Percentiles rank a stretch among this genome's conserved stretches.
Conservation (phyloP, 2,888 invertebrate species). For the Strigamia crassipes region DNA sequence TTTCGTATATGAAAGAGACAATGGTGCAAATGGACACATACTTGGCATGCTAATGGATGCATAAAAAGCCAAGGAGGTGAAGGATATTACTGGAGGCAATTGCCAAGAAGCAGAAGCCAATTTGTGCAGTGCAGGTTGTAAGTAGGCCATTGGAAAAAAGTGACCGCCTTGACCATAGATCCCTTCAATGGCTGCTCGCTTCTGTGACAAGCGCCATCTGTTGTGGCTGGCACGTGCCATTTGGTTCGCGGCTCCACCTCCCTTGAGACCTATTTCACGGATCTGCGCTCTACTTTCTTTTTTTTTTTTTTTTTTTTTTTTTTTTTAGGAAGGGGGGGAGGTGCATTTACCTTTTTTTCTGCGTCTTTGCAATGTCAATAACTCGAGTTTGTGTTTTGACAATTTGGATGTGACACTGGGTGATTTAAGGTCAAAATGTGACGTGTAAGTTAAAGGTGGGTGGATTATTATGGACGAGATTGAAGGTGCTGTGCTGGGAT, state of each 20-base stretch:
- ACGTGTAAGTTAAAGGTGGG: neutral
- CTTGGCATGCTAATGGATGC: constrained; percentile 42
- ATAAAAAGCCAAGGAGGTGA: neutral
- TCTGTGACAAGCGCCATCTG: constrained; percentile 38
- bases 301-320: constrained; percentile 24
- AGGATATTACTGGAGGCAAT: constrained; percentile 29
- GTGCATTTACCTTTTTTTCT: constrained; percentile 25
- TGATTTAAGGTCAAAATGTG: constrained; percentile 40
- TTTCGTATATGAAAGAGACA: constrained; percentile 29
- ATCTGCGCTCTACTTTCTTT: constrained; percentile 22
- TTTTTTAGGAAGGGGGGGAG: neutral
- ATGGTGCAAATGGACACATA: constrained; percentile 38
- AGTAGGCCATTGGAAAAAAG: constrained; percentile 39
- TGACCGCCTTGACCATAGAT: constrained; percentile 42
- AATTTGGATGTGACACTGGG: constrained; percentile 28
- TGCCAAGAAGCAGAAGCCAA: constrained; percentile 30
- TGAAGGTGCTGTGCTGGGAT: neutral
- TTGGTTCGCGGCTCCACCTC: constrained; percentile 35
- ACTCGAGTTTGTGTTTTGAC: constrained; percentile 38
- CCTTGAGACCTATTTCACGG: constrained; percentile 38
- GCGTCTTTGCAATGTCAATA: constrained; percentile 33
- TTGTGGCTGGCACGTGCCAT: constrained; percentile 42
- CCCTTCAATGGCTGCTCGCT: constrained; percentile 42
- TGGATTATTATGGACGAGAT: neutral
- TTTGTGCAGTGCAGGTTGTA: constrained; percentile 40